Evolutionary conservation across 2,113 vertebrate genomes (phyloP), one percentile per base, ranked within the genome.

Genomic region (Charadrius vociferus): DNA sequence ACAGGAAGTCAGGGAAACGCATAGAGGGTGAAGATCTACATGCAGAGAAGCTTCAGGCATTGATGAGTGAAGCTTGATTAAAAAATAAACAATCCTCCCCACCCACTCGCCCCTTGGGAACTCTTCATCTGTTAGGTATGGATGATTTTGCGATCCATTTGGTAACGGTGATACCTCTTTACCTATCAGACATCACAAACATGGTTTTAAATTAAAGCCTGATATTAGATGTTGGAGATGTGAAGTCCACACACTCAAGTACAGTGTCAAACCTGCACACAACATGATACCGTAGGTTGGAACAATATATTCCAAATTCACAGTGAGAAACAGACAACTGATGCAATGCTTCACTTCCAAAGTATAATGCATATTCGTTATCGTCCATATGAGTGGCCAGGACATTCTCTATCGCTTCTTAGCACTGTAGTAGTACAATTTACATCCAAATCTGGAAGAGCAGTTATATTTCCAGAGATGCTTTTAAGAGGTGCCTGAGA

Each of bases 51-150:
- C 56, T 61, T 30, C 68, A 81, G 53, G 89, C 29, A 68, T 79
- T 91, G 59, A 91, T 59, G 89, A 94, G 39, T 2, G 20, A 85
- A 66, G 84, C 52, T 71, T 82, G 70, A 85, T 81, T 68, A 75
- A 74, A 86, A 91, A 84, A 34, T 36, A 87, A 94, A 43, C 80
- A 81, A 6, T 20, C 71, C 41, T 86, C n/a, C 68, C 55, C 84
- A 81, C 58, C 79, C 75, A 9, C 45, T 36, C 20, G 0, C 13
- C 62, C 62, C 58, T 32, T 27, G 86, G 93, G 94, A 82, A 15
- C 10, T 1, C 18, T 2, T 14, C 2, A 3, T 36, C 47, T 39
- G 72, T 2, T 81, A 53, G 82, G 36, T 37, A 66, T 0, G 2
- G 85, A 88, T 34, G 70, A 67, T 59, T 88, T 41, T 41, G 74